Base-by-base conservation (phyloP, 2,113 vertebrate genomes). In the Ciconia boyciana region DNA sequence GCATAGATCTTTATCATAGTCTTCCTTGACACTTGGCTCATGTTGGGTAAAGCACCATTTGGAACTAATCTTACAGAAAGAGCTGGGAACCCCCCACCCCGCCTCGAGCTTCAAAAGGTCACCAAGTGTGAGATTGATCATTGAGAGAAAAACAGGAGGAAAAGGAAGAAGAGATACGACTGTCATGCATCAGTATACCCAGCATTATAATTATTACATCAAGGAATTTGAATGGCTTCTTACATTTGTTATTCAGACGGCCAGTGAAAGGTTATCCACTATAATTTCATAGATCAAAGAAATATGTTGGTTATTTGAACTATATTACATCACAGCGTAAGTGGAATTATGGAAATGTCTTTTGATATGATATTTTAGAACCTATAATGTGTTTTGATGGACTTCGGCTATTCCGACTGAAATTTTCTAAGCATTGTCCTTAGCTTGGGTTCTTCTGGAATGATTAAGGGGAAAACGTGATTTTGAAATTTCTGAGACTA, bases 11-110 rank as follows among this genome's bases (percentile, higher is more conserved):
- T 82, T 94, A 66, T 90, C 92, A 34, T 11, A 48, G 51, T 69
- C 46, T 79, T 90, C 51, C 32, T 77, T 92, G 72, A 74, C 61
- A 28, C 13, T 69, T 88, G 71, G 90, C 87, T 84, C 8, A 1
- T 41, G 69, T 85, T 83, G 77, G 20, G 54, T 83, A 74, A 84
- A 92, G 31, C 54, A 49, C 39, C 48, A 64, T 96, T 97, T 97
- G 94, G 90, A 96, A 61, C 10, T 80, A 74, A 71, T 83, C 39
- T 80, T 85, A 49, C 18, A 64, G 61, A 26, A 79, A 32, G 43
- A 14, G 28, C 52, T 81, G 66, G 51, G 54, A 69, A 32, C 28
- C 13, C 41, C 14, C 11, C 2, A 25, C 26, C 21, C 57, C 2
- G 3, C 44, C 32, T 87, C 4, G 1, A 5, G 6, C 78, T 95